Conservation (phyloP, 2,888 invertebrate genomes). For the Ennomos fuscantarius region DNA sequence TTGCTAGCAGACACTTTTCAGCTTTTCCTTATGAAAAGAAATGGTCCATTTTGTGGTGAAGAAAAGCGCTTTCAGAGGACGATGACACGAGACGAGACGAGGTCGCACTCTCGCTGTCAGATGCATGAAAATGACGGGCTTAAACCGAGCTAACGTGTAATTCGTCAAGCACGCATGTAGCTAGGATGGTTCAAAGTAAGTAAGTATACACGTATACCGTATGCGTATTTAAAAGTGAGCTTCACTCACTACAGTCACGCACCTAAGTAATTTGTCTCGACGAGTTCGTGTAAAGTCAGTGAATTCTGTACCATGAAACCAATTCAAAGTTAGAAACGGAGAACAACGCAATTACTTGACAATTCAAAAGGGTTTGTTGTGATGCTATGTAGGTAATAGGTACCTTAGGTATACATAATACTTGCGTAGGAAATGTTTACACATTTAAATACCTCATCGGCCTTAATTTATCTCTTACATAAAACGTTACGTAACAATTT, state of each 20-base stretch:
- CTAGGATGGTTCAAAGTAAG: conserved; percentile 29
- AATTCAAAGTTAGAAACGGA: conserved; percentile 55
- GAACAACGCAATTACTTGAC: conserved; percentile 65
- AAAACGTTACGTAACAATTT: conserved; percentile 7
- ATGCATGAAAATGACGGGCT: conserved; percentile 75
- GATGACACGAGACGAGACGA: conserved; percentile 84
- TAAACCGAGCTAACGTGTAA: conserved; percentile 80
- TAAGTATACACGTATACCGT: not conserved
- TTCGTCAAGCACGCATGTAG: conserved; percentile 66
- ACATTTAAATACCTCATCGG: conserved; percentile 18
- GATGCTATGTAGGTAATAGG: conserved; percentile 39
- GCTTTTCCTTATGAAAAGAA: conserved; percentile 85
- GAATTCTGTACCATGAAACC: conserved; percentile 51
- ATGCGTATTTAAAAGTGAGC: conserved; percentile 8
- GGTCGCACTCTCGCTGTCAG: conserved; percentile 80
- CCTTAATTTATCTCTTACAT: conserved; percentile 11
- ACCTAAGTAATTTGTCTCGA: conserved; percentile 27
- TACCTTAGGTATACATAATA: conserved; percentile 8
- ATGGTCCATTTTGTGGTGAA: conserved; percentile 83
- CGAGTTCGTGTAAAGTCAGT: conserved; percentile 49
- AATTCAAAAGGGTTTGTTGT: conserved; percentile 59
- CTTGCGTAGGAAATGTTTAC: conserved; percentile 11
- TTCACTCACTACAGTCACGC: conserved; percentile 9
- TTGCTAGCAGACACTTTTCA: conserved; percentile 85
- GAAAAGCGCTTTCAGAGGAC: conserved; percentile 85